These are phyloP conservation scores for Gephyroberyx darwinii DNA, from an alignment of 2,797 vertebrate species.

Conservation along the genomic window DNA sequence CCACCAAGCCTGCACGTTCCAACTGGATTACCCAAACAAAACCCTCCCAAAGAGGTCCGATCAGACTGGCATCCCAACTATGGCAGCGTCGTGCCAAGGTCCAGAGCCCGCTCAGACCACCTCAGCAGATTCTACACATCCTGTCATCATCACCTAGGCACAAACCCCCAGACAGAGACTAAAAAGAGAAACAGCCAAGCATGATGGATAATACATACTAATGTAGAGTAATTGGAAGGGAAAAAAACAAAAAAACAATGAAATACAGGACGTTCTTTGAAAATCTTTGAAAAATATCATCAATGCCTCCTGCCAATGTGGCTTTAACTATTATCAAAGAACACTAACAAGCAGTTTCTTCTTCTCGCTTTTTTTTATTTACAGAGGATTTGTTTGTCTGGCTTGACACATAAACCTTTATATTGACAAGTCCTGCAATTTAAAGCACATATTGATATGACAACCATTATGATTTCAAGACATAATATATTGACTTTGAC, in stretches of 20 bases:
- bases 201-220: constrained; percentile 18
- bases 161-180: constrained; percentile 51
- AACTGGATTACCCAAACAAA: constrained; percentile 78
- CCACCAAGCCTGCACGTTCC: constrained; percentile 64
- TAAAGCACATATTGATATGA: constrained; percentile 85
- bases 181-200: constrained; percentile 43
- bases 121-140: constrained; percentile 79
- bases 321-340: constrained; percentile 42
- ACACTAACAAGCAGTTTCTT: constrained; percentile 44
- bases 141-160: constrained; percentile 26
- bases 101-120: constrained; percentile 39
- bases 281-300: too few species aligned
- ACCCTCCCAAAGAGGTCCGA: constrained; percentile 60
- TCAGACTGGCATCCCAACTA: constrained; percentile 75
- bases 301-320: not conserved
- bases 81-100: constrained; percentile 56
- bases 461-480: constrained; percentile 85
- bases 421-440: constrained; percentile 84
- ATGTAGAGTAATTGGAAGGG: constrained; percentile 20
- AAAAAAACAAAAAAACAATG: not conserved
- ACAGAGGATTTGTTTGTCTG: constrained; percentile 85
- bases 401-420: constrained; percentile 84
- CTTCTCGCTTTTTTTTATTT: constrained; percentile 81
- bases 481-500: constrained; percentile 82
- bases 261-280: too few species aligned